Percentiles rank a stretch among this genome's conserved stretches.
Evolutionary conservation across 1,140 invertebrate species (phyloP).

Genomic region (Pomacea maculata): DNA sequence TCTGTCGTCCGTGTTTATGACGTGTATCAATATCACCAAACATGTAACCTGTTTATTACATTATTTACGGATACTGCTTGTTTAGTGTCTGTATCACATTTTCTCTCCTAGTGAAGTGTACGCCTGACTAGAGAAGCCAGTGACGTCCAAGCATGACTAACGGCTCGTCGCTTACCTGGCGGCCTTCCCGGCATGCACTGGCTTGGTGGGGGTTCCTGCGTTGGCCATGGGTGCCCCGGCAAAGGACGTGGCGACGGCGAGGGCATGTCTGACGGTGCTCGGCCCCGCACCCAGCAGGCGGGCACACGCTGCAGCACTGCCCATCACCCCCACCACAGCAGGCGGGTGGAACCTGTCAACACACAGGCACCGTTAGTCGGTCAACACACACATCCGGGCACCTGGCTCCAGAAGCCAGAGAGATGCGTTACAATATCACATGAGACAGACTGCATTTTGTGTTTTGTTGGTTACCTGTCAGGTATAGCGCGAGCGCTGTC

Average conservation of each 20-base stretch:
- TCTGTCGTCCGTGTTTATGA: too few relatives aligned
- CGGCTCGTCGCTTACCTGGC: slow-evolving; percentile 28
- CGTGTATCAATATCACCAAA: not conserved
- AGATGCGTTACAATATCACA: too few relatives aligned
- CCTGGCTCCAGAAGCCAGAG: too few relatives aligned
- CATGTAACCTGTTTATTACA: not conserved
- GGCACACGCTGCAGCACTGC: slow-evolving; percentile 52
- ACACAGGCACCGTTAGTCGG: too few relatives aligned
- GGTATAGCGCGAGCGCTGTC: slow-evolving; percentile 44
- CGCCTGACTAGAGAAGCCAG: too few relatives aligned
- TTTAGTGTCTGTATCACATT: too few relatives aligned
- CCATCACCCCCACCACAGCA: slow-evolving; percentile 57
- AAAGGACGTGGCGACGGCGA: slow-evolving; percentile 55
- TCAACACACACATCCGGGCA: too few relatives aligned
- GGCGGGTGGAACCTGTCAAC: slow-evolving; percentile 52
- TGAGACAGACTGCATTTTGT: too few relatives aligned
- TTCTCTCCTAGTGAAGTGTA: too few relatives aligned
- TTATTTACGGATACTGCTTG: not conserved
- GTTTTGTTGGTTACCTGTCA: slow-evolving; percentile 34
- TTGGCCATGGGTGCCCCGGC: slow-evolving; percentile 59
- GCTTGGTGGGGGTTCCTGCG: slow-evolving; percentile 56
- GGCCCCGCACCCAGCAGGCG: slow-evolving; percentile 41
- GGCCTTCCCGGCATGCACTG: slow-evolving; percentile 52
- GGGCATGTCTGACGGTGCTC: slow-evolving; percentile 41
- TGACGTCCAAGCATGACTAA: too few relatives aligned